A percentile compares a stretch with the other conserved stretches of the same genome.
phyloP scores from a whole-genome alignment of 2,888 invertebrate genomes.

The Lasioglossum lativentre region DNA sequence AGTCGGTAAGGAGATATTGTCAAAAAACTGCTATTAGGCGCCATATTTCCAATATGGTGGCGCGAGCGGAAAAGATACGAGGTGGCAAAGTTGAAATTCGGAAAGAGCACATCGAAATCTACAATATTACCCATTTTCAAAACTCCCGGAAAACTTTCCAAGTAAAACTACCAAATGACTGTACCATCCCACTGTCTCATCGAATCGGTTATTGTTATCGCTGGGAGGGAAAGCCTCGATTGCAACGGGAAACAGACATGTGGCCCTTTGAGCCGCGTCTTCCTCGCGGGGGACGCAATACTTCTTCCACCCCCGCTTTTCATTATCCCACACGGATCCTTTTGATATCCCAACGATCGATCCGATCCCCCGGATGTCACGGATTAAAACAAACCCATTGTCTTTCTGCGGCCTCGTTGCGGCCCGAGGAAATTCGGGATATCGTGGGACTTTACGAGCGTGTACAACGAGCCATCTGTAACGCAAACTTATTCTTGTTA shows the following conservation, averaged over 20 bases:
- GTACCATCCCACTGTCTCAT: not conserved
- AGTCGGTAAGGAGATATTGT: too few species aligned
- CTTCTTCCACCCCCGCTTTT: slow-evolving; percentile 23
- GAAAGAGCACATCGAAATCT: too few species aligned
- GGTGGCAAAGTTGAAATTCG: too few species aligned
- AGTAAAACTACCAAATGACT: too few species aligned
- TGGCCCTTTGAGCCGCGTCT: slow-evolving; percentile 29
- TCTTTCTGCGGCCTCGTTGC: slow-evolving; percentile 7
- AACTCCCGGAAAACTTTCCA: too few species aligned
- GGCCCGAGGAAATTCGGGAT: not conserved
- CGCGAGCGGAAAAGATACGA: too few species aligned
- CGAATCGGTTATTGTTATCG: slow-evolving; percentile 33
- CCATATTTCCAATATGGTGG: too few species aligned
- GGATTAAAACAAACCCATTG: slow-evolving; percentile 34
- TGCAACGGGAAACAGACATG: slow-evolving; percentile 47
- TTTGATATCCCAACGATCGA: slow-evolving; percentile 16
- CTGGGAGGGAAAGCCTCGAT: slow-evolving; percentile 28
- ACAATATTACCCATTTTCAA: too few species aligned
- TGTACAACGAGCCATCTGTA: not conserved
- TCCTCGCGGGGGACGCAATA: slow-evolving; percentile 7
- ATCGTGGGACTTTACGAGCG: not conserved
- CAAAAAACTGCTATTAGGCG: too few species aligned
- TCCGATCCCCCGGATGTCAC: slow-evolving; percentile 15
- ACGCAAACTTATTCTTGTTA: not conserved
- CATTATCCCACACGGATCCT: slow-evolving; percentile 25